Conservation (phyloP, 1,140 invertebrate genomes). For the Contarinia nasturtii region DNA sequence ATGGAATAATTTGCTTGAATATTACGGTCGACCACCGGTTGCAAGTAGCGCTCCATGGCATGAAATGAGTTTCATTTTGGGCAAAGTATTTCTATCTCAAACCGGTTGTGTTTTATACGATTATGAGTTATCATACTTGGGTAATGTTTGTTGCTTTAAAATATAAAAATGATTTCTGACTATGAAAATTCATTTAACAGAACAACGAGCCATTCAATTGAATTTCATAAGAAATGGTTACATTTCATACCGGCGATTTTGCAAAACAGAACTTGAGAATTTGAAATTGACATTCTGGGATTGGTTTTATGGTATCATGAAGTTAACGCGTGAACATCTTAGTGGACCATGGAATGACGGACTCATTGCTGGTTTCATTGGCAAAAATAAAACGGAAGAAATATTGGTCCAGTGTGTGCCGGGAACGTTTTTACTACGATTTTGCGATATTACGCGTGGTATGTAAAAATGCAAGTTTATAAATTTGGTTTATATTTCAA, state of each 20-base stretch:
- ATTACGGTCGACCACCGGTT: slow-evolving; percentile 67
- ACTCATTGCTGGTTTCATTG: slow-evolving; percentile 74
- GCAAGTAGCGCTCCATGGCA: slow-evolving; percentile 65
- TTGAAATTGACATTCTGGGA: slow-evolving; percentile 95
- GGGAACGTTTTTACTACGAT: slow-evolving; percentile 80
- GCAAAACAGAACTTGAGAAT: too few species aligned
- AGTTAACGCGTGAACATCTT: slow-evolving; percentile 77
- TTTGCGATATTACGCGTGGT: slow-evolving; percentile 74
- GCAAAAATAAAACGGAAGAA: slow-evolving; percentile 63
- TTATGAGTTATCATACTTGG: slow-evolving; percentile 67
- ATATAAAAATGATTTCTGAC: not conserved
- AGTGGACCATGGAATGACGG: slow-evolving; percentile 70
- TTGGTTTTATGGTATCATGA: slow-evolving; percentile 90
- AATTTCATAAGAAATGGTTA: too few species aligned
- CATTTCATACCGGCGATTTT: too few species aligned
- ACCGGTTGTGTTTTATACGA: slow-evolving; percentile 59
- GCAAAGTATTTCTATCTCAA: slow-evolving; percentile 62
- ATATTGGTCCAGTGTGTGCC: slow-evolving; percentile 47
- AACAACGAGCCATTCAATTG: slow-evolving; percentile 1
- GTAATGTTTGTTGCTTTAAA: slow-evolving; percentile 19
- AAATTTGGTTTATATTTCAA: not conserved
- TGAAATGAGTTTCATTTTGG: slow-evolving; percentile 67
- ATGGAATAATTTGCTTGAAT: slow-evolving; percentile 89
- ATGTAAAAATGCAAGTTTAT: too few species aligned
- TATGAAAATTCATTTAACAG: not conserved